Evolutionary conservation across 1,140 invertebrate species (phyloP).

Genomic region (Drosophila kikkawai): DNA sequence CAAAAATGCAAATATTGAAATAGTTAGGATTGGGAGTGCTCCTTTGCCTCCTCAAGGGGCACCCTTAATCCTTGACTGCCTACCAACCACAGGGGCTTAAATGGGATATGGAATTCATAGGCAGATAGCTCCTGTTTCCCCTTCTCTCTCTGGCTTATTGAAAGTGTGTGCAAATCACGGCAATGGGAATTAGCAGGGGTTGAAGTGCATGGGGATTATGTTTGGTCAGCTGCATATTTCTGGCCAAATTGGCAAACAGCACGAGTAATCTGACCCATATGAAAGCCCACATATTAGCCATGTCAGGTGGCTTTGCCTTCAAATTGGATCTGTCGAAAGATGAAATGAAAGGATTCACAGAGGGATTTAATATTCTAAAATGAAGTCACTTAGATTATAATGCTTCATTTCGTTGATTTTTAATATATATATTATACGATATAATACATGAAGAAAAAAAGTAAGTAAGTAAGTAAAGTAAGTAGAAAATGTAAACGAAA

Average conservation of each 20-base stretch:
- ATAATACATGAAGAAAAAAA: too few relatives aligned
- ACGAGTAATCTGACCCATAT: neutral
- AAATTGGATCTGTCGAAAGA: slow-evolving; percentile 7
- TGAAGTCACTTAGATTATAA: neutral
- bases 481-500: too few relatives aligned
- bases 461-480: too few relatives aligned
- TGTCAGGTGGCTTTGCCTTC: slow-evolving; percentile 14
- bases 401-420: neutral
- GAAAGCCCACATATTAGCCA: slow-evolving; percentile 2
- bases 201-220: slow-evolving; percentile 14
- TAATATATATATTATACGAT: neutral
- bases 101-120: slow-evolving; percentile 12
- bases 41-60: neutral
- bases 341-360: neutral
- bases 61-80: slow-evolving; percentile 36
- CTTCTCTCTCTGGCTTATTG: slow-evolving; percentile 29
- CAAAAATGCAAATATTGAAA: slow-evolving; percentile 50
- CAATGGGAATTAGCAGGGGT: slow-evolving; percentile 9
- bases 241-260: slow-evolving; percentile 46
- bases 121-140: neutral
- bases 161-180: slow-evolving; percentile 52
- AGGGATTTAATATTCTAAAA: neutral
- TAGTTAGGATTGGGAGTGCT: slow-evolving; percentile 28
- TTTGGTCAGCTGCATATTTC: slow-evolving; percentile 29
- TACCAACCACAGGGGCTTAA: slow-evolving; percentile 15